Conservation (phyloP, 2,113 vertebrate genomes). For the Orientallactaga bullata region DNA sequence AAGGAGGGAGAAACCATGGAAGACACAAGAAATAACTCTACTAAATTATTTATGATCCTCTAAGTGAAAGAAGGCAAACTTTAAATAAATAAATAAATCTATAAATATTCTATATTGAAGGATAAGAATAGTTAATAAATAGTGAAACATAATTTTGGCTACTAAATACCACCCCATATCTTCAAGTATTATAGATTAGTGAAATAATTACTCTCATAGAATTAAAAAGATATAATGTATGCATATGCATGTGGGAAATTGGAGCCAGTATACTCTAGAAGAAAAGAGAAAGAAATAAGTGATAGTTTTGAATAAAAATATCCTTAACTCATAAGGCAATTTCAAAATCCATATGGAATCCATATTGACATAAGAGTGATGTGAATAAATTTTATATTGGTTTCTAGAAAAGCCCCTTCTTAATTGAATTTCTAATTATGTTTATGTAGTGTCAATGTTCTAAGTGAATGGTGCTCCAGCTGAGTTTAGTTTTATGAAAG, state of each 20-base stretch:
- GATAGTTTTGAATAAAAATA: not conserved
- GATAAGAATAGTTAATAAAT: conserved; percentile 80
- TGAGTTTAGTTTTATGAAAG: conserved; percentile 26
- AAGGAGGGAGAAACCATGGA: not conserved
- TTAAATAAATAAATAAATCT: conserved; percentile 75
- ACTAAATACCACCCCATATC: conserved; percentile 76
- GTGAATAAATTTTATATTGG: not conserved
- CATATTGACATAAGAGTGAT: too few species aligned
- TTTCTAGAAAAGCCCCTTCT: not conserved
- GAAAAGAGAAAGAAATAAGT: not conserved
- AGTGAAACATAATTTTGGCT: conserved; percentile 78
- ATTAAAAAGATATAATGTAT: not conserved
- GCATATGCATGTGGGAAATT: not conserved
- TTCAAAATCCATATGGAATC: not conserved
- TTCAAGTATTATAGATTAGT: conserved; percentile 79
- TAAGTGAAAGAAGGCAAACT: conserved; percentile 81
- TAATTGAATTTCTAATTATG: not conserved
- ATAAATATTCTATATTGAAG: conserved; percentile 58
- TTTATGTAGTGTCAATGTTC: conserved; percentile 51
- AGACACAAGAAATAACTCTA: conserved; percentile 74
- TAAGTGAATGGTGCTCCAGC: not conserved
- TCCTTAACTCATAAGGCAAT: not conserved
- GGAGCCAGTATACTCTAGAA: not conserved
- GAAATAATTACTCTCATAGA: not conserved
- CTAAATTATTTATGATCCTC: conserved; percentile 84